Percentiles rank a stretch among this genome's conserved stretches.
phyloP scores from a whole-genome alignment of 2,797 vertebrate genomes.

The Pangasius krempfi region DNA sequence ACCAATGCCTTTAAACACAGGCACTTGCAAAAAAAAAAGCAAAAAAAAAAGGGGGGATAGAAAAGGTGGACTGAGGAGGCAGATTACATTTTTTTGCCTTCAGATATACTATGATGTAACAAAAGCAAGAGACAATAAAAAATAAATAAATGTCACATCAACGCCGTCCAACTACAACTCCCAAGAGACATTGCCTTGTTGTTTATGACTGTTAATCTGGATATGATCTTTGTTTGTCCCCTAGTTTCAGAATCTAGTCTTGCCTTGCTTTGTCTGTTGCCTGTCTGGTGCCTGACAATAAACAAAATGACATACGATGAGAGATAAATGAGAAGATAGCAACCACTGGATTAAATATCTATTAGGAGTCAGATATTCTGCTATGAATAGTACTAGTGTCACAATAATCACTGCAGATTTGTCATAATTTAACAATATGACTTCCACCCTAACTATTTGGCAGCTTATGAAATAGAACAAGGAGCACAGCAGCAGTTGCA shows the following conservation, averaged over 20 bases:
- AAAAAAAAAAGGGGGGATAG: too few relatives aligned
- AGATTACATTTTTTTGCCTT: not conserved
- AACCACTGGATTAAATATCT: not conserved
- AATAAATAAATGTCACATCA: not conserved
- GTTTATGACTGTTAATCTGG: not conserved
- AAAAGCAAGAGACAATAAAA: too few relatives aligned
- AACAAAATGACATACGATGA: not conserved
- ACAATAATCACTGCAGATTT: not conserved
- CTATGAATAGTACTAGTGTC: not conserved
- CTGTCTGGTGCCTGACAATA: not conserved
- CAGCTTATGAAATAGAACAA: not conserved
- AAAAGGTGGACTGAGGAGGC: not conserved
- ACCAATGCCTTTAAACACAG: not conserved
- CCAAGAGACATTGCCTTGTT: not conserved
- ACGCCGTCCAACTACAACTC: too few relatives aligned
- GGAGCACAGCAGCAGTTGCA: not conserved
- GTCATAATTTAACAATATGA: not conserved
- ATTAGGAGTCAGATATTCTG: not conserved
- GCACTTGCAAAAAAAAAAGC: not conserved
- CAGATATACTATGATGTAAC: not conserved
- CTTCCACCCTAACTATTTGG: not conserved
- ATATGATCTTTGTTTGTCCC: not conserved
- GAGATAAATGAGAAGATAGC: not conserved
- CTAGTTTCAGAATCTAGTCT: not conserved
- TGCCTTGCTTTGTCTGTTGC: not conserved